Conservation (phyloP, 1,140 invertebrate species). For the Philotrypesis tridentata region DNA sequence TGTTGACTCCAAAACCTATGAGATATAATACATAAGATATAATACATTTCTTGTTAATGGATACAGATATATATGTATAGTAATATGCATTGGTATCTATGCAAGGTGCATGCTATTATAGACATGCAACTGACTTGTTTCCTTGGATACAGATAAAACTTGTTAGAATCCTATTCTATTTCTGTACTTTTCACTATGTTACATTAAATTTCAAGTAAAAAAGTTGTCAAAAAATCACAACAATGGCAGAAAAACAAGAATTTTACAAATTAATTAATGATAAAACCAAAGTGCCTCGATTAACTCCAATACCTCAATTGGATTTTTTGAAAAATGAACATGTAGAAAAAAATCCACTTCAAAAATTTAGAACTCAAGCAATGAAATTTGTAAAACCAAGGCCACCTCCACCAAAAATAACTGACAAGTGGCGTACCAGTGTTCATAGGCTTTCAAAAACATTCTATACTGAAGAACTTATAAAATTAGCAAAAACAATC, state of each 20-base stretch:
- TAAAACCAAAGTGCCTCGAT: conserved; percentile 47
- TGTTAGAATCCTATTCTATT: conserved; percentile 37
- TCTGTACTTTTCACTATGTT: conserved; percentile 33
- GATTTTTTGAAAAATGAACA: conserved; percentile 18
- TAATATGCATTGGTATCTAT: background rate
- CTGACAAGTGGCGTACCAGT: conserved; percentile 41
- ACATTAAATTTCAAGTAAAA: conserved; percentile 18
- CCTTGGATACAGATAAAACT: conserved; percentile 51
- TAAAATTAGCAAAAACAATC: conserved; percentile 54
- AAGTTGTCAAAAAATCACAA: background rate
- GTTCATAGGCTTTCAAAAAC: conserved; percentile 40
- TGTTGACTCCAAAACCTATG: background rate
- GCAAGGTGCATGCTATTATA: conserved; percentile 11
- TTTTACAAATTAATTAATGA: conserved; percentile 50
- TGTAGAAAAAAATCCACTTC: conserved; percentile 36
- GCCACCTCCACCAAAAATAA: conserved; percentile 37
- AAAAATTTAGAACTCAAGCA: conserved; percentile 47
- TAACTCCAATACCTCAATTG: conserved; percentile 40
- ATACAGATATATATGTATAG: conserved; percentile 11
- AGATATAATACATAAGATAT: too few species aligned
- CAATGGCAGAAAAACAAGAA: conserved; percentile 49
- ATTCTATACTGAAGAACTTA: conserved; percentile 51
- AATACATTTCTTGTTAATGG: background rate
- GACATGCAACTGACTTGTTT: conserved; percentile 37
- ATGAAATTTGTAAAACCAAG: conserved; percentile 41